Base-by-base conservation (phyloP, 2,888 invertebrate species). In the Zhuqinia jingwanae region DNA sequence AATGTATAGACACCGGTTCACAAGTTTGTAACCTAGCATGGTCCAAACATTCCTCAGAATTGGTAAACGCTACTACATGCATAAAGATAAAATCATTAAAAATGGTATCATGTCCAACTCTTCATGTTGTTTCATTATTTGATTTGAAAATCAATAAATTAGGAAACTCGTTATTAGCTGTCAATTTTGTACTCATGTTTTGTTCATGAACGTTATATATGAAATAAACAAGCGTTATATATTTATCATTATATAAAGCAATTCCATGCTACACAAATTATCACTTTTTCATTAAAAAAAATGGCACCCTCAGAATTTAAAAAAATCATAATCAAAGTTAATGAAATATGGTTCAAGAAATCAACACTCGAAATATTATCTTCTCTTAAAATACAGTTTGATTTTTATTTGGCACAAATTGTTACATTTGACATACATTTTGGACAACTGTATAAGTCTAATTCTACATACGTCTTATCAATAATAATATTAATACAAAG, bases 1-100 rank as follows among this genome's bases (percentile, higher is more conserved):
- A 99, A 93, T 97, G 97, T 92, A 97, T 99, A 36, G 99, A 99
- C 92, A 99, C 99, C 11, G 98, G 98, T 15, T 98, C 98, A 0
- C 98, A 99, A 94, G 98, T 99, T 47, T 99, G 99, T 93, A 99
- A 99, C 93, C 93, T 99, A 91, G 99, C 99, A 56, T 99, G 99
- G 99, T 99, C 98, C 30, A 99, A 99, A 92, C 99, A 99, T 93
- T 97, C 98, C 87, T 98, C 98, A 88, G 99, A 99, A 93, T 93
- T 99, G 92, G 99, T 98, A 86, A 92, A 93, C 91, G 17, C 1
- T 1, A 25, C 20, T 36, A 77, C 56, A 78, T 47, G 11, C 2
- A n/a, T 47, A 58, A 20, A 17, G 45, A 70, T 68, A 63, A 17
- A 11, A 63, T n/a, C n/a, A n/a, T n/a, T n/a, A n/a, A n/a, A n/a